Evolutionary conservation across 2,797 vertebrate species (phyloP), one percentile per base, ranked within the genome.

Genomic region (Lagorchestes hirsutus): DNA sequence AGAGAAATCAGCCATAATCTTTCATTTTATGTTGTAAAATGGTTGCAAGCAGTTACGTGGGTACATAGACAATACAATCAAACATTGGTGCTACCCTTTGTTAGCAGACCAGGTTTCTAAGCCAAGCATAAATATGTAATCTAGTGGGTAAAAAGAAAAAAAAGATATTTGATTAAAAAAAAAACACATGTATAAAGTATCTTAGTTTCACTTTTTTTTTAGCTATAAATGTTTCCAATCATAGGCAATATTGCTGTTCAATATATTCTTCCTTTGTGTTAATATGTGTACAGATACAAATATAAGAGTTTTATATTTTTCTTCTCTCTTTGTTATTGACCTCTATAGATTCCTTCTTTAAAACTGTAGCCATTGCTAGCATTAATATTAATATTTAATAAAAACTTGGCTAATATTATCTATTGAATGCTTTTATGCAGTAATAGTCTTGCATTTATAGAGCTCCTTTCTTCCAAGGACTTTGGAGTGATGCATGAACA

Each of bases 341-440:
- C 55, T 91, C 74, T 40, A 62, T 50, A 57, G 92, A 74, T 97
- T 96, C 94, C 96, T 97, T 97, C 96, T 97, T 97, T 98, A 96
- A 98, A 97, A 56, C 57, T 92, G 18, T 95, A 93, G 97, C 97
- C 87, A 91, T 50, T 94, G 90, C 29, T 97, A 96, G 5, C 95
- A 97, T 97, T 98, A 92, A 96, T 98, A 97, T 98, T 98, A 97
- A 92, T 96, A 95, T 97, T 98, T 98, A 87, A 96, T 96, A 54
- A 95, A 96, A 29, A 97, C 95, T 95, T 96, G 95, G 97, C 96
- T 96, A 59, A 94, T 95, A 0, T n/a, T 95, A 94, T 56, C 62
- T 16, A 95, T 59, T 0, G 31, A 98, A 92, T 82, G 93, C 55
- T 95, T 98, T 98, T 94, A 87, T 87, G n/a, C 91, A 97, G 95